Base-by-base conservation (phyloP, 2,888 invertebrate species). In the Apotomis turbidana region DNA sequence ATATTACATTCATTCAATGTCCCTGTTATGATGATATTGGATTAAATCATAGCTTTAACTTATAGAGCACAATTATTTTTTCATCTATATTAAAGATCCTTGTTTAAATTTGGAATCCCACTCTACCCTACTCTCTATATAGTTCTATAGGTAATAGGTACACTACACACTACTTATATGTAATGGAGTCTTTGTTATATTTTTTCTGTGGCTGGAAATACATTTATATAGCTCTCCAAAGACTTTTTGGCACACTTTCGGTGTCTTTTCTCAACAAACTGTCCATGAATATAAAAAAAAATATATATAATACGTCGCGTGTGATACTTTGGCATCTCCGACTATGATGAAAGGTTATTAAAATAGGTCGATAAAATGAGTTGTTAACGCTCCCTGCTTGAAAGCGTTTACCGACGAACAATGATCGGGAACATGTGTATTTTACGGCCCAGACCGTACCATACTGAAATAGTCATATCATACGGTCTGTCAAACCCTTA, bases 341-440 rank as follows among this genome's bases (percentile, higher is more conserved):
- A 62, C 36, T 27, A 15, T 51, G 52, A 71, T 61, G 66, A 61
- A 64, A 72, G 62, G 57, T 68, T 68, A 68, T 63, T 68, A 72
- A 72, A 72, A 63, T 72, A 72, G 62, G 68, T 68, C 72, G 66
- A 66, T 71, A 71, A 70, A 64, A 63, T 64, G 67, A 57, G 57
- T 57, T 62, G 57, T 58, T 71, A 61, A 57, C 57, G 49, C 41
- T 61, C 62, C 67, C 55, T 27, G 13, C 38, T 60, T 13, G 57
- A 67, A 55, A 61, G 27, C 41, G 66, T 76, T 78, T 78, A 81
- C 77, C 77, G 77, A 74, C 76, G 74, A 76, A 78, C 80, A 79
- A 77, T 80, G 80, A 85, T 84, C 79, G 73, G 73, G 68, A 84
- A 80, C 85, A 86, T 80, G 79, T 85, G 85, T 79, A 73, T 64